A percentile compares a stretch with the other conserved stretches of the same genome.
Evolutionary conservation across 2,113 vertebrate species (phyloP).

Genomic region (Microtus richardsoni): DNA sequence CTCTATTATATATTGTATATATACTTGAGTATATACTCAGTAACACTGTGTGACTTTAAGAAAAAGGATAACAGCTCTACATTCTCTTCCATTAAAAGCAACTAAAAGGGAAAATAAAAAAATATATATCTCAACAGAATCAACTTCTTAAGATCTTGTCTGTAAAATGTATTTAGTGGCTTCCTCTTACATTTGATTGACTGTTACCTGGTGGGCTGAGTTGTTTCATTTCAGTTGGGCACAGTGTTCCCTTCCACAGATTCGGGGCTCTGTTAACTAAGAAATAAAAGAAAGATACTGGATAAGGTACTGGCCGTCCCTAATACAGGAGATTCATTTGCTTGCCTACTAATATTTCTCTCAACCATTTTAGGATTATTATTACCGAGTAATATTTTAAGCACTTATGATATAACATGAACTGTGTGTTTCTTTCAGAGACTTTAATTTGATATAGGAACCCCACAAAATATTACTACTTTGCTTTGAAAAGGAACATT

Average conservation of each 20-base stretch:
- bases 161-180: background rate
- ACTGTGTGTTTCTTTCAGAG: background rate
- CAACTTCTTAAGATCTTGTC: slow-evolving; percentile 19
- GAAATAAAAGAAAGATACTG: background rate
- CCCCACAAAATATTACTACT: background rate
- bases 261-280: background rate
- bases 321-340: background rate
- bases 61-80: background rate
- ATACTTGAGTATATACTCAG: background rate
- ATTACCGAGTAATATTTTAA: background rate
- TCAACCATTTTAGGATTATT: slow-evolving; percentile 27
- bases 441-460: background rate
- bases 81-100: slow-evolving; percentile 2
- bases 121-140: background rate
- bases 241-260: background rate
- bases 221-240: background rate
- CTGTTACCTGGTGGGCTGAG: background rate
- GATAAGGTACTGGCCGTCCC: background rate
- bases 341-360: slow-evolving; percentile 1
- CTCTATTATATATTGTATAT: background rate
- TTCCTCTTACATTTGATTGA: background rate
- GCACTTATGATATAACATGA: background rate
- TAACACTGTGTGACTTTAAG: background rate
- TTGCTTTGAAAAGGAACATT: slow-evolving; percentile 45
- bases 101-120: background rate